A percentile compares a stretch with the other conserved stretches of the same genome.
Evolutionary conservation across 2,888 invertebrate species (phyloP).

Genomic region (Tetropium fuscum): DNA sequence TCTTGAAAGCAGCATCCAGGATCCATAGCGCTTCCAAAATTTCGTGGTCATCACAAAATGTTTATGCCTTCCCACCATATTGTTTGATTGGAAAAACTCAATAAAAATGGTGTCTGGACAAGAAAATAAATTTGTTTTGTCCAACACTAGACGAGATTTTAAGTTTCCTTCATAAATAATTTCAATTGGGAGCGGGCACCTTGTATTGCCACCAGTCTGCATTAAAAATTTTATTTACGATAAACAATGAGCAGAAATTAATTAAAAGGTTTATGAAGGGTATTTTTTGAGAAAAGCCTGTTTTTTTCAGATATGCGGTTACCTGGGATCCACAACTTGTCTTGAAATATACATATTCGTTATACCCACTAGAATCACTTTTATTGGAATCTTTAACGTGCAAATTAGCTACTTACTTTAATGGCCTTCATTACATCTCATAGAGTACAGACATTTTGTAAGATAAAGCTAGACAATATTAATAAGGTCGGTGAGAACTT

Average conservation of each 20-base stretch:
- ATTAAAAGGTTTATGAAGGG: constrained; percentile 35
- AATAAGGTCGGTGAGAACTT: not conserved
- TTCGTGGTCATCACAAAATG: constrained; percentile 2
- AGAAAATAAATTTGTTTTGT: constrained; percentile 10
- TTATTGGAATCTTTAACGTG: constrained; percentile 7
- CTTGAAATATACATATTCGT: constrained; percentile 4
- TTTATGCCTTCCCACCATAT: constrained; percentile 33
- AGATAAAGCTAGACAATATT: constrained; percentile 15
- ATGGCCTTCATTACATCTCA: constrained; percentile 20
- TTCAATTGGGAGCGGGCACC: constrained; percentile 1
- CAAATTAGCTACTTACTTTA: constrained; percentile 21
- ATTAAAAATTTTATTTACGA: constrained; percentile 11
- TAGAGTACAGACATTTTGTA: constrained; percentile 17
- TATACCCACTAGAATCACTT: constrained; percentile 5
- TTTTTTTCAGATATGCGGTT: constrained; percentile 7
- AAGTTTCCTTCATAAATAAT: not conserved
- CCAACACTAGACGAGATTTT: not conserved
- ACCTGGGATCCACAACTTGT: constrained; percentile 28
- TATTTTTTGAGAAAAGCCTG: constrained; percentile 26
- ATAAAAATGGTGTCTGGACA: constrained; percentile 13
- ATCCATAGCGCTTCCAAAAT: constrained; percentile 23
- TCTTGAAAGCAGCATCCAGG: constrained; percentile 27
- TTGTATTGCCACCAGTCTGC: constrained; percentile 19
- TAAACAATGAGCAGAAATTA: constrained; percentile 6
- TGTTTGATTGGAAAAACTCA: constrained; percentile 11